Percentiles rank a stretch among this genome's conserved stretches.
Conservation (phyloP, 2,113 vertebrate species). For the Spheniscus mendiculus region DNA sequence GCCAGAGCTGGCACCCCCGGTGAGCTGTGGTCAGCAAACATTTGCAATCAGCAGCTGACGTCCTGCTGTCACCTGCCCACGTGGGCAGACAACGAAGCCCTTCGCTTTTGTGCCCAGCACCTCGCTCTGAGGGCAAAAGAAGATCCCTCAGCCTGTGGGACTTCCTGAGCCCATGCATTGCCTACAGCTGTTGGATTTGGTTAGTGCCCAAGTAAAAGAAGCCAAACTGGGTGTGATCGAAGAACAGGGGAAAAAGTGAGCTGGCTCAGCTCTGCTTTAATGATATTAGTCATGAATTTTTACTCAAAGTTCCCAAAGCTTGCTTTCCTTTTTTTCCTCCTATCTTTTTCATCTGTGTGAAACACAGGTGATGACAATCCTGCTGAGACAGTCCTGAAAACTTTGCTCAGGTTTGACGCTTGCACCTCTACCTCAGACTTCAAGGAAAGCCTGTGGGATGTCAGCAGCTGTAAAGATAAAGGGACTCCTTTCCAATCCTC, state of each 20-base stretch:
- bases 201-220: neutral
- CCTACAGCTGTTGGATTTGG: neutral
- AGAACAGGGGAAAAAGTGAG: neutral
- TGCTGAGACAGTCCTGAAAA: neutral
- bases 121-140: neutral
- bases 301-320: neutral
- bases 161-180: neutral
- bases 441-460: neutral
- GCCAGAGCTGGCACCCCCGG: neutral
- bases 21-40: constrained; percentile 4
- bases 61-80: neutral
- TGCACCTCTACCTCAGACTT: neutral
- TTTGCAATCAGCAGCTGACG: neutral
- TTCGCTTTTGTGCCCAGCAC: neutral
- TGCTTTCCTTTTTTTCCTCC: neutral
- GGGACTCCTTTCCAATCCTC: neutral
- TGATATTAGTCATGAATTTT: neutral
- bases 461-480: neutral
- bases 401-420: neutral
- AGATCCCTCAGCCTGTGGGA: neutral
- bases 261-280: neutral
- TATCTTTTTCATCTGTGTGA: neutral
- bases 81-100: rapidly evolving
- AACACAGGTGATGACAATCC: neutral
- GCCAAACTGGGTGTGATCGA: neutral